Evolutionary conservation across 2,888 invertebrate species (phyloP).

Genomic region (Pammene fasciana): DNA sequence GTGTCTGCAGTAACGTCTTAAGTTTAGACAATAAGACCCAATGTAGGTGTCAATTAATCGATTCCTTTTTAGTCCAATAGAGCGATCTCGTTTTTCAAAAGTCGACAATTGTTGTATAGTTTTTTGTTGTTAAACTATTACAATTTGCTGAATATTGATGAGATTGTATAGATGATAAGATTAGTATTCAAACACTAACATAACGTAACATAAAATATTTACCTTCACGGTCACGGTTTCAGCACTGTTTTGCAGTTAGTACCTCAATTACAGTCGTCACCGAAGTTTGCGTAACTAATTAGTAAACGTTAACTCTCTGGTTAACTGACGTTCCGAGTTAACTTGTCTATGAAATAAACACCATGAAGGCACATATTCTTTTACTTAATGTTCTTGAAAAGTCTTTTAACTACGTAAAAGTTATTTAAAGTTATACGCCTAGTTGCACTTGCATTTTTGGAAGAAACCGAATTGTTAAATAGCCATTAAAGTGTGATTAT

Average conservation of each 20-base stretch:
- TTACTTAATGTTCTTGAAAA: background rate
- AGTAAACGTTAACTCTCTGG: constrained; percentile 24
- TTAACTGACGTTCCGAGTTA: constrained; percentile 1
- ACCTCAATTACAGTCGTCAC: constrained; percentile 15
- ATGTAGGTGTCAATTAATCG: too few relatives aligned
- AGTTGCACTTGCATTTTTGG: constrained; percentile 4
- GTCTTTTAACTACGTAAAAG: background rate
- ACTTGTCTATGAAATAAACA: background rate
- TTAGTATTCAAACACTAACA: too few relatives aligned
- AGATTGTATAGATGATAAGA: too few relatives aligned
- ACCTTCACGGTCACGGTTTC: too few relatives aligned
- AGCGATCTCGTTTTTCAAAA: too few relatives aligned
- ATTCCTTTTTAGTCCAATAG: too few relatives aligned
- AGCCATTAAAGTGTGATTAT: constrained; percentile 20
- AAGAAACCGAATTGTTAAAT: constrained; percentile 6
- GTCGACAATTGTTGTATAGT: too few relatives aligned
- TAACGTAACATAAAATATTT: too few relatives aligned
- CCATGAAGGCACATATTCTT: background rate
- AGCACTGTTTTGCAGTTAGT: background rate
- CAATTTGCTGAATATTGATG: too few relatives aligned
- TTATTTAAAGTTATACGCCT: constrained; percentile 26
- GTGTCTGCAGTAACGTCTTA: too few relatives aligned
- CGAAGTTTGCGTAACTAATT: constrained; percentile 35
- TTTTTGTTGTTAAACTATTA: too few relatives aligned
- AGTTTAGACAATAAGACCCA: too few relatives aligned